Evolutionary conservation across 2,888 invertebrate genomes (phyloP).

Genomic region (Calliopum simillimum): DNA sequence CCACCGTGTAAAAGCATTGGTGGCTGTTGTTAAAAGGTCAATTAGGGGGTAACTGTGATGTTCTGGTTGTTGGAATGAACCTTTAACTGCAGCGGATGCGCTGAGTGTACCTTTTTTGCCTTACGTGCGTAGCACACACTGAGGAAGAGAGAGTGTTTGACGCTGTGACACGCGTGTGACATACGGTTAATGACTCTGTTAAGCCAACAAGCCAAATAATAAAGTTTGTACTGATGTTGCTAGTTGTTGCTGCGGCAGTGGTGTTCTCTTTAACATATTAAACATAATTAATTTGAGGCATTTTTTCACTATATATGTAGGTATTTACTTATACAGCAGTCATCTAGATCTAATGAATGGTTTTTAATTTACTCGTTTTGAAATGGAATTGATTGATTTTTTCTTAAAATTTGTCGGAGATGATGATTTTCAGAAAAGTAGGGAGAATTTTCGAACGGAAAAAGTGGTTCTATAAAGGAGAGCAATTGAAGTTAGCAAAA

Average conservation of each 20-base stretch:
- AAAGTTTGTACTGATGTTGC: neutral
- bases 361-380: too few relatives aligned
- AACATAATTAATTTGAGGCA: neutral
- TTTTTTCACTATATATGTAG: neutral
- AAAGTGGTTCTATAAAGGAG: too few relatives aligned
- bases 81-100: constrained; percentile 19
- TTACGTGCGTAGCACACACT: neutral
- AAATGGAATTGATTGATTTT: too few relatives aligned
- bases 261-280: neutral
- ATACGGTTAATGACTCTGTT: constrained; percentile 43
- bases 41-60: constrained; percentile 45
- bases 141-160: neutral
- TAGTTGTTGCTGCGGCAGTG: neutral
- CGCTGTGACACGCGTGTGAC: constrained; percentile 46
- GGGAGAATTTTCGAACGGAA: too few relatives aligned
- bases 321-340: too few relatives aligned
- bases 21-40: constrained; percentile 37
- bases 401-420: too few relatives aligned
- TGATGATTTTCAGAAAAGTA: too few relatives aligned
- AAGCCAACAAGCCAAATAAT: neutral
- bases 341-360: too few relatives aligned
- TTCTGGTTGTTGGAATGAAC: constrained; percentile 32
- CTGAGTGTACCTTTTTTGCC: constrained; percentile 6
- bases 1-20: neutral
- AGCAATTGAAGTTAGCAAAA: too few relatives aligned